Conservation (phyloP, 2,888 invertebrate genomes). For the Elmis aenea region DNA sequence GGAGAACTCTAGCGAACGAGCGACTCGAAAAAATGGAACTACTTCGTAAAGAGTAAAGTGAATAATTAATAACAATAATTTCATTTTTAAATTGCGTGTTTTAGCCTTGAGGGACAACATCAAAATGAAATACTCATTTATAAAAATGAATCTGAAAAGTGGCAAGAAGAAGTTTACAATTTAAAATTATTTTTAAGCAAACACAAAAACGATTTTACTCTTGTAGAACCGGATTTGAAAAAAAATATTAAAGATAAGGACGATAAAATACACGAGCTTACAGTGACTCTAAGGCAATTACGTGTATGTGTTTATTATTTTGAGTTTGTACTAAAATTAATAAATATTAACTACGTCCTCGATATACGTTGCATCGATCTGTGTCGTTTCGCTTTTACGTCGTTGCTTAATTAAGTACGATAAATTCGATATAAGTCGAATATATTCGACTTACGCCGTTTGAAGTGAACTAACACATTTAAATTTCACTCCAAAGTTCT, state of each 20-base stretch:
- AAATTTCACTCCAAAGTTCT: too few relatives aligned
- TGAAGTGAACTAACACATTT: too few relatives aligned
- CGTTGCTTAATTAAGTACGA: too few relatives aligned
- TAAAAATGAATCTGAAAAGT: constrained; percentile 60
- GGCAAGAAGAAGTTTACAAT: constrained; percentile 52
- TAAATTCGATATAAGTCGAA: too few relatives aligned
- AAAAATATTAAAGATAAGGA: constrained; percentile 43
- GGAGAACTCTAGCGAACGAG: constrained; percentile 64
- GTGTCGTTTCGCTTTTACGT: too few relatives aligned
- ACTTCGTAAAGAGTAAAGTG: constrained; percentile 39
- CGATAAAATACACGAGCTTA: constrained; percentile 48
- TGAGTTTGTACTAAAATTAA: too few relatives aligned
- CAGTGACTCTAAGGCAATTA: constrained; percentile 40
- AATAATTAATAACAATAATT: too few relatives aligned
- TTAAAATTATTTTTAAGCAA: constrained; percentile 45
- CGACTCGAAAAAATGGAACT: constrained; percentile 61
- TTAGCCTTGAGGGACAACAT: constrained; percentile 57
- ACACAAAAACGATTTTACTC: constrained; percentile 40
- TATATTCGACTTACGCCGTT: too few relatives aligned
- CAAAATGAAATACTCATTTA: constrained; percentile 59
- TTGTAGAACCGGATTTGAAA: constrained; percentile 39
- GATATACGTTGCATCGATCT: too few relatives aligned
- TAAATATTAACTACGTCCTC: too few relatives aligned
- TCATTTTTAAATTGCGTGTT: constrained; percentile 10
- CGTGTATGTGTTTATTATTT: constrained; percentile 37